Conservation (phyloP, 2,888 invertebrate species). For the Calameuta filiformis region DNA sequence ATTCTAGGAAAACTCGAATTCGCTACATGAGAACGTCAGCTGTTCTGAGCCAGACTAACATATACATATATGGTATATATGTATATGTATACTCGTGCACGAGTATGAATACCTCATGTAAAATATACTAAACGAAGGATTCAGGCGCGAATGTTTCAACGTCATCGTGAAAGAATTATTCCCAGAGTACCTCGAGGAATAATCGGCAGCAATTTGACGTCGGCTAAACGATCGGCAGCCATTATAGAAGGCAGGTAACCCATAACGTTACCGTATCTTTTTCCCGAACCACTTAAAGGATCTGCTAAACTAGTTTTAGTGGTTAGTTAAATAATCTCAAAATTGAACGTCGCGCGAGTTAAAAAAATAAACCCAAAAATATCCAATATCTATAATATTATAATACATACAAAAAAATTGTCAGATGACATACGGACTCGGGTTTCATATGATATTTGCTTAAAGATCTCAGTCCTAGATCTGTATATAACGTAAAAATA, state of each 20-base stretch:
- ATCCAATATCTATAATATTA: too few species aligned
- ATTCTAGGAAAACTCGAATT: not conserved
- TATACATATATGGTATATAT: not conserved
- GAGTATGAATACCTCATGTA: not conserved
- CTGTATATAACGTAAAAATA: not conserved
- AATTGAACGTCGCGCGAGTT: too few species aligned
- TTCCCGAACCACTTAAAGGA: not conserved
- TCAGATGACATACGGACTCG: too few species aligned
- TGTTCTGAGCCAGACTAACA: not conserved
- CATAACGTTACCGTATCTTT: not conserved
- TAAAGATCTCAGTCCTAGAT: not conserved
- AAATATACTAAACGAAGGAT: not conserved
- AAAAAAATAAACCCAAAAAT: too few species aligned
- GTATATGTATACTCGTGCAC: not conserved
- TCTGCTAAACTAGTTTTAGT: not conserved
- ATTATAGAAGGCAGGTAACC: not conserved
- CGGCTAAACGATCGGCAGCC: not conserved
- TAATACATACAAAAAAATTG: too few species aligned
- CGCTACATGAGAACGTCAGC: not conserved
- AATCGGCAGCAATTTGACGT: not conserved
- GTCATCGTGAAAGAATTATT: not conserved
- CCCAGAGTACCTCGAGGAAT: not conserved
- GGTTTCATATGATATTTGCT: too few species aligned
- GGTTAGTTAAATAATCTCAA: not conserved
- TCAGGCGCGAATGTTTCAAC: not conserved